A percentile compares a stretch with the other conserved stretches of the same genome.
Evolutionary conservation across 2,113 vertebrate species (phyloP).

Genomic region (Hiodon alosoides): DNA sequence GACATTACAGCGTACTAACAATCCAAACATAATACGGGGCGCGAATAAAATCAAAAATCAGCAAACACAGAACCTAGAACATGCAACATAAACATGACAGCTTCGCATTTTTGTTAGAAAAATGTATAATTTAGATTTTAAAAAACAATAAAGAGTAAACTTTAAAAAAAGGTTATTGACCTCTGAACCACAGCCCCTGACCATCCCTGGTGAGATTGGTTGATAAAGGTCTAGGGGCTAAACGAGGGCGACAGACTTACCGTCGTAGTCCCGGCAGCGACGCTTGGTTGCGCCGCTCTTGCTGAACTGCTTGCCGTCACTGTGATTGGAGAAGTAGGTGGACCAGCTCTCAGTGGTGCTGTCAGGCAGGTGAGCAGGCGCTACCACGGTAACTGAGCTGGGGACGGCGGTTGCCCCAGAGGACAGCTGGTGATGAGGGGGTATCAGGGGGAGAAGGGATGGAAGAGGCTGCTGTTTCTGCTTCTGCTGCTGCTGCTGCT

Average conservation of each 20-base stretch:
- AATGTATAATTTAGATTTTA: not conserved
- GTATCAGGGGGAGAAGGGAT: constrained; percentile 52
- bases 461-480: constrained; percentile 46
- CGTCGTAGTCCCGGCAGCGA: constrained; percentile 94
- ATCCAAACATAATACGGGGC: not conserved
- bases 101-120: too few species aligned
- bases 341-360: constrained; percentile 97
- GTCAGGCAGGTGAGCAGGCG: constrained; percentile 85
- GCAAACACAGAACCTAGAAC: not conserved
- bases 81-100: too few species aligned
- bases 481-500: constrained; percentile 51
- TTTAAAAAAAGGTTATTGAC: not conserved
- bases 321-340: constrained; percentile 79
- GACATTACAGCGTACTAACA: not conserved
- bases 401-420: constrained; percentile 73
- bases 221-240: not conserved
- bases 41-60: not conserved
- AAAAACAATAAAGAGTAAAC: not conserved
- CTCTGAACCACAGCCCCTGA: not conserved
- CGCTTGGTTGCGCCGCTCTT: constrained; percentile 79
- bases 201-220: not conserved
- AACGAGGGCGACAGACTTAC: constrained; percentile 54
- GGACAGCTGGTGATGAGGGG: constrained; percentile 62
- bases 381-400: constrained; percentile 74
- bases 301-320: constrained; percentile 76